Evolutionary conservation across 2,888 invertebrate genomes (phyloP).

Genomic region (Unio pictorum): DNA sequence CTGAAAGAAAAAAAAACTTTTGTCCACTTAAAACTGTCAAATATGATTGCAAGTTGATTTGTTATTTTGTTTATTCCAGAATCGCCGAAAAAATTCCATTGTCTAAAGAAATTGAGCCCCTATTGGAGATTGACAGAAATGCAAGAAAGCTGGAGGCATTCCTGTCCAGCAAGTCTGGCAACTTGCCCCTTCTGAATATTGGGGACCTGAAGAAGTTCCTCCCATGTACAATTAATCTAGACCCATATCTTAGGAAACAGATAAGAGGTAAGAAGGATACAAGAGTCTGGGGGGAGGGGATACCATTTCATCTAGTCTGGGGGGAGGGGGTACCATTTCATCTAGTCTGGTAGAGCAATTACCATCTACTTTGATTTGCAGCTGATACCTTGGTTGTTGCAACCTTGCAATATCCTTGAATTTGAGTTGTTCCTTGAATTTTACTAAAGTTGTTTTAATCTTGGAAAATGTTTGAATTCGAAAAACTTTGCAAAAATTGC

Average conservation of each 20-base stretch:
- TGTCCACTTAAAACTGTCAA: neutral
- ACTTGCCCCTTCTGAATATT: conserved; percentile 70
- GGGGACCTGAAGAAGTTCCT: conserved; percentile 88
- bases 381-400: too few species aligned
- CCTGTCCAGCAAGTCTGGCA: conserved; percentile 81
- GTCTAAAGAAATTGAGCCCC: conserved; percentile 88
- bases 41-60: neutral
- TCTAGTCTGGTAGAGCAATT: too few species aligned
- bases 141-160: conserved; percentile 96
- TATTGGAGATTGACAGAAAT: conserved; percentile 93
- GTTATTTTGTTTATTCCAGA: conserved; percentile 27
- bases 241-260: conserved; percentile 97
- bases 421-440: too few species aligned
- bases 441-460: too few species aligned
- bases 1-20: neutral
- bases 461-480: too few species aligned
- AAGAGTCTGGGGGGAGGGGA: too few species aligned
- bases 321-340: too few species aligned
- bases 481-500: too few species aligned
- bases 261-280: conserved; percentile 83
- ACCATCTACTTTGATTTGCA: too few species aligned
- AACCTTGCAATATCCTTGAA: too few species aligned
- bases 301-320: too few species aligned
- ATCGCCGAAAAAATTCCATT: conserved; percentile 77
- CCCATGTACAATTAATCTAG: conserved; percentile 97